phyloP scores from a whole-genome alignment of 2,113 vertebrate genomes.

The Pan troglodytes region NHGRI_mPanTro3-v2.1_pri NC_086015.1:14829001-14829500 shows the following conservation, averaged over 20 bases:
- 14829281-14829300: background rate
- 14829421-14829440: background rate
- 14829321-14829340: background rate
- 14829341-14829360: background rate
- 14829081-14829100: background rate
- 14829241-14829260: background rate
- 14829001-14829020: too few relatives aligned
- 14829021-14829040: accelerated
- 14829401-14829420: background rate
- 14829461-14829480: background rate
- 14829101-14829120: background rate
- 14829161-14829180: background rate
- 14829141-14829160: background rate
- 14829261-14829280: background rate
- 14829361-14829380: background rate
- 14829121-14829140: background rate
- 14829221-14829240: background rate
- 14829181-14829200: background rate
- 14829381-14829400: background rate
- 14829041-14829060: background rate
- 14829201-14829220: background rate
- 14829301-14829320: background rate
- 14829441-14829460: background rate
- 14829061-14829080: background rate
- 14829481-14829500: background rate